Base-by-base conservation (phyloP, 2,888 invertebrate species). In the Neria commutata region DNA sequence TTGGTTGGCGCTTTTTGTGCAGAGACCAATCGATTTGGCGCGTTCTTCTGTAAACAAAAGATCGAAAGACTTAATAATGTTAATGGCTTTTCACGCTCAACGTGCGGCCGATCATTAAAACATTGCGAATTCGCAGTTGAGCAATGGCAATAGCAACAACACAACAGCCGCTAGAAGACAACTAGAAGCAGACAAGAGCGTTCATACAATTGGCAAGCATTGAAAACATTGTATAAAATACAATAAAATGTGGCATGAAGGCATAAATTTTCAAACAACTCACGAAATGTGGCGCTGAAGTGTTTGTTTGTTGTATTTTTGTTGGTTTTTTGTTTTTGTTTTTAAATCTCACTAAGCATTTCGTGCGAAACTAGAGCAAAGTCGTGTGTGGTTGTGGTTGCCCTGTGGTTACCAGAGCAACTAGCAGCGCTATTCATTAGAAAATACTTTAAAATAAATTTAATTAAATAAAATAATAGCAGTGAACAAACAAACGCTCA, bases 331-430 rank as follows among this genome's bases (percentile, higher is more conserved):
- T 17, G n/a, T 25, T 14, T n/a, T n/a, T n/a, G n/a, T n/a, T n/a
- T n/a, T 24, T 19, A 46, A 24, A 46, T 19, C 46, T 33, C 8
- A 14, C 8, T 33, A n/a, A n/a, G 49, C 3, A 53, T 29, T 29
- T 29, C 34, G 11, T 11, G 33, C n/a, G 24, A 48, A 53, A 50
- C 24, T 21, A 42, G 42, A 58, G 48, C 40, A 58, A 54, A 49
- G 23, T 58, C 49, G 48, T 58, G 53, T 58, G 33, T 29, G 29
- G 5, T 11, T 8, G 11, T n/a, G 26, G 4, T 24, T 17, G 26
- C n/a, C 14, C 14, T 14, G 14, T 42, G 5, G 19, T 42, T 16
- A 5, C 5, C 11, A 8, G 6, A 11, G 29, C 29, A 11, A 8
- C 29, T 29, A 11, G 11, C 5, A 29, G 11, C 11, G 5, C 5